These are phyloP conservation scores for Epirrita christyi DNA, from an alignment of 2,888 invertebrate genomes.

Conservation along the genomic window DNA sequence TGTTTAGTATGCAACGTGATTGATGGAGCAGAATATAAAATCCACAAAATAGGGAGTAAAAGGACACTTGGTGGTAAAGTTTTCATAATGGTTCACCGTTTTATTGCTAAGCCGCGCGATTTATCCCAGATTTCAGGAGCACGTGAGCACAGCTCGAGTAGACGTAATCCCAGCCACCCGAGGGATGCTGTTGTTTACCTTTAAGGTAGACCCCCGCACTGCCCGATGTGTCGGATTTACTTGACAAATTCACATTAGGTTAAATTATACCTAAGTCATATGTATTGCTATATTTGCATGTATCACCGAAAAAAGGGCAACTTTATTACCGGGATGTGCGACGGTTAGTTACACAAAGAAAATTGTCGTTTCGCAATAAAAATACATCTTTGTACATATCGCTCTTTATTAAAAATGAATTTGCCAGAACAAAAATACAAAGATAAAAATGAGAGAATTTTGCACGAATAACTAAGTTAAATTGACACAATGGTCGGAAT, in stretches of 20 bases:
- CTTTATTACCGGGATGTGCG: constrained; percentile 65
- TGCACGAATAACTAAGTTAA: constrained; percentile 47
- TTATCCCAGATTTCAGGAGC: constrained; percentile 53
- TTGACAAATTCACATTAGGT: constrained; percentile 70
- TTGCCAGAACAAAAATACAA: constrained; percentile 41
- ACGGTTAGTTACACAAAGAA: constrained; percentile 75
- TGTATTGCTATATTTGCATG: constrained; percentile 60
- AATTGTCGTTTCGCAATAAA: constrained; percentile 66
- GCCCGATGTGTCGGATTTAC: constrained; percentile 69
- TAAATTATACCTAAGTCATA: no score
- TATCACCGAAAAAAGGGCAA: constrained; percentile 65
- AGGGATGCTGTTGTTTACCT: constrained; percentile 59
- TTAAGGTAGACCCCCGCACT: constrained; percentile 69
- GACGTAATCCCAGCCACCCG: constrained; percentile 54
- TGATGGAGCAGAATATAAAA: constrained; percentile 52
- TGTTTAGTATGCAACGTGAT: constrained; percentile 47
- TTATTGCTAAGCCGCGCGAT: constrained; percentile 52
- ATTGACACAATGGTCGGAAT: constrained; percentile 40
- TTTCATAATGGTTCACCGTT: constrained; percentile 46
- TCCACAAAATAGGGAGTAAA: constrained; percentile 29
- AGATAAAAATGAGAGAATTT: constrained; percentile 48
- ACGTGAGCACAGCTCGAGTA: constrained; percentile 47
- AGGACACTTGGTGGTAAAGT: constrained; percentile 26
- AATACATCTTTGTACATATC: constrained; percentile 58
- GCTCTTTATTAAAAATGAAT: constrained; percentile 54